phyloP scores from a whole-genome alignment of 2,797 vertebrate species.

The Sebastes hubbsi region DNA sequence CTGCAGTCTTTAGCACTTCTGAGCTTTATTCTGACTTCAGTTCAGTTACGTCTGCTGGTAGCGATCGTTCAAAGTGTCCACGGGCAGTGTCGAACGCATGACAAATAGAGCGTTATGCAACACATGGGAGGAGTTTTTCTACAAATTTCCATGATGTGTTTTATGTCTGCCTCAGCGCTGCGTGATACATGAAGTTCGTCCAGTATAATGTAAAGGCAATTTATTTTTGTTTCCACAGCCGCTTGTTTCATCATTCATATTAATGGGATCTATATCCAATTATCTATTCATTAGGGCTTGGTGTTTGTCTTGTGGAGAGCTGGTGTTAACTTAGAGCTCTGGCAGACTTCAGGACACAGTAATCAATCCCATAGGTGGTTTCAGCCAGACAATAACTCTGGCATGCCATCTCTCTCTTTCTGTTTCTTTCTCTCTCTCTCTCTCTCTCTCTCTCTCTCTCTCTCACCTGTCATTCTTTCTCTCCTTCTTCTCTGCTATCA shows the following conservation, averaged over 20 bases:
- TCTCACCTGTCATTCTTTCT: slow-evolving; percentile 8
- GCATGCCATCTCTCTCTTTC: slow-evolving; percentile 5
- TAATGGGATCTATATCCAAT: slow-evolving; percentile 62
- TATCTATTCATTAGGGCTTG: slow-evolving; percentile 67
- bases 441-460: background rate
- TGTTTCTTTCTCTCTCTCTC: background rate
- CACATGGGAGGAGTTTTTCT: slow-evolving; percentile 29
- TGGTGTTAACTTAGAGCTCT: slow-evolving; percentile 55
- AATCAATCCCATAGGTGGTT: slow-evolving; percentile 64
- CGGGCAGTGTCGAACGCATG: background rate
- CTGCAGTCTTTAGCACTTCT: slow-evolving; percentile 6
- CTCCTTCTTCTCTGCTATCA: background rate
- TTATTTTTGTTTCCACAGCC: slow-evolving; percentile 31
- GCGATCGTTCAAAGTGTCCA: slow-evolving; percentile 33
- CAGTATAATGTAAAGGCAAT: slow-evolving; percentile 41
- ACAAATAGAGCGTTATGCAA: slow-evolving; percentile 33
- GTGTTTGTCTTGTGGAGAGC: slow-evolving; percentile 61
- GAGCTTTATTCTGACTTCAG: slow-evolving; percentile 26
- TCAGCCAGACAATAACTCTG: slow-evolving; percentile 45
- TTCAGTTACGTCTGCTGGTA: slow-evolving; percentile 15
- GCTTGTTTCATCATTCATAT: slow-evolving; percentile 66
- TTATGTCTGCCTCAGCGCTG: slow-evolving; percentile 10
- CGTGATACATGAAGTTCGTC: slow-evolving; percentile 35
- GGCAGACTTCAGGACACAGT: slow-evolving; percentile 46
- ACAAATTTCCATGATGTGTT: slow-evolving; percentile 9